These are phyloP conservation scores for Moxostoma hubbsi DNA, from an alignment of 2,797 vertebrate species.

Conservation along the genomic window DNA sequence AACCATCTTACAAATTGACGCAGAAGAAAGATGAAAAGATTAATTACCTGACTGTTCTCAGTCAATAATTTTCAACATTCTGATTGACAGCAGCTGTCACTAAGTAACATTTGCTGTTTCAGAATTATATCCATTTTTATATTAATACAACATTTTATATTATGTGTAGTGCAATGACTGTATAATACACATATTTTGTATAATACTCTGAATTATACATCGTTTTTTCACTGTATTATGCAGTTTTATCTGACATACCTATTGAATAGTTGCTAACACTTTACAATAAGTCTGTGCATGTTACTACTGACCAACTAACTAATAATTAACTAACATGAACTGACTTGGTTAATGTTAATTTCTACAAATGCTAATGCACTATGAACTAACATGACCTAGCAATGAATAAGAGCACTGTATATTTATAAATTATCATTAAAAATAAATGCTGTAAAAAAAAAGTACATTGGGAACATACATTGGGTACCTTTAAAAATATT, in stretches of 20 bases:
- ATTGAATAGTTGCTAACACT: not conserved
- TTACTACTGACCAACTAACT: no score
- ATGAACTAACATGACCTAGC: no score
- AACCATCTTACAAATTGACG: not conserved
- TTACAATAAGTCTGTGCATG: no score
- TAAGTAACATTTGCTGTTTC: not conserved
- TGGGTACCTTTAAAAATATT: no score
- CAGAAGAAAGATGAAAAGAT: not conserved
- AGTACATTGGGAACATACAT: no score
- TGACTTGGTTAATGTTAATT: no score
- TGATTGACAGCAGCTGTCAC: conserved; percentile 15
- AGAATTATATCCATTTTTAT: not conserved
- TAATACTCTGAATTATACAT: not conserved
- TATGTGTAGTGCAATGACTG: not conserved
- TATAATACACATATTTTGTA: not conserved
- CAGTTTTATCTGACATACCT: not conserved
- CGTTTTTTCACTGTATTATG: not conserved
- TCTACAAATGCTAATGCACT: no score
- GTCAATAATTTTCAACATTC: not conserved
- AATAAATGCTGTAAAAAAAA: no score
- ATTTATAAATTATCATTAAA: no score
- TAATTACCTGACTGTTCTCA: not conserved
- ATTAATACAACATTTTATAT: not conserved
- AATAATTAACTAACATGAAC: no score
- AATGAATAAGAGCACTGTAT: no score